A percentile compares a stretch with the other conserved stretches of the same genome.
These are phyloP conservation scores for Cepaea nemoralis DNA, from an alignment of 1,140 invertebrate species.

Conservation along the genomic window DNA sequence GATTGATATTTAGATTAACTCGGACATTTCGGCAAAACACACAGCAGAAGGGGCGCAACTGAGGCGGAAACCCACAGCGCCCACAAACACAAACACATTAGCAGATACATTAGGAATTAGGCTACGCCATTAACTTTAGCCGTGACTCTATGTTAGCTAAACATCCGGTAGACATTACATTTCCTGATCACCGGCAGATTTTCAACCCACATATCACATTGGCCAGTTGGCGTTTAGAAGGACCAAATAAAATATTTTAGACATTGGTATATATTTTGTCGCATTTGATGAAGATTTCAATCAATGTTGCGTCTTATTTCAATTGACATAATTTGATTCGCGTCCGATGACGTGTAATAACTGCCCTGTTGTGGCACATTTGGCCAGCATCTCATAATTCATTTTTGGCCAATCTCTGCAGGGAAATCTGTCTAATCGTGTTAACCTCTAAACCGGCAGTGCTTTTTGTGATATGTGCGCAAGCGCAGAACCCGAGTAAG, in stretches of 20 bases:
- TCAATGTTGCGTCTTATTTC: neutral
- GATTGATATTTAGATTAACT: too few species aligned
- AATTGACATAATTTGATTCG: neutral
- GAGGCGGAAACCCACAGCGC: too few species aligned
- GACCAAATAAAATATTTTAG: neutral
- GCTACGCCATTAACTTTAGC: too few species aligned
- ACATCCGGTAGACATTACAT: too few species aligned
- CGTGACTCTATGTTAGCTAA: too few species aligned
- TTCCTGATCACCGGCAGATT: too few species aligned
- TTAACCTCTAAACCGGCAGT: neutral
- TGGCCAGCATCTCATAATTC: neutral
- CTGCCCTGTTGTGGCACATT: neutral
- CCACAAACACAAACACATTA: too few species aligned
- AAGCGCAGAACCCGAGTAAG: neutral
- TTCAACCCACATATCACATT: neutral
- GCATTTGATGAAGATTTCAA: neutral
- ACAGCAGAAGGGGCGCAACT: too few species aligned
- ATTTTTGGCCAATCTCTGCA: constrained; percentile 15
- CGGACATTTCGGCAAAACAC: too few species aligned
- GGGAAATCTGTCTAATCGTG: constrained; percentile 1
- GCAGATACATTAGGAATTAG: too few species aligned
- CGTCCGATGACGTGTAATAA: neutral
- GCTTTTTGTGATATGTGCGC: neutral
- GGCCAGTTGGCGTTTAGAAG: neutral
- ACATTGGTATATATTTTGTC: neutral